phyloP scores from a whole-genome alignment of 2,113 vertebrate genomes.

The Saimiri boliviensis region DNA sequence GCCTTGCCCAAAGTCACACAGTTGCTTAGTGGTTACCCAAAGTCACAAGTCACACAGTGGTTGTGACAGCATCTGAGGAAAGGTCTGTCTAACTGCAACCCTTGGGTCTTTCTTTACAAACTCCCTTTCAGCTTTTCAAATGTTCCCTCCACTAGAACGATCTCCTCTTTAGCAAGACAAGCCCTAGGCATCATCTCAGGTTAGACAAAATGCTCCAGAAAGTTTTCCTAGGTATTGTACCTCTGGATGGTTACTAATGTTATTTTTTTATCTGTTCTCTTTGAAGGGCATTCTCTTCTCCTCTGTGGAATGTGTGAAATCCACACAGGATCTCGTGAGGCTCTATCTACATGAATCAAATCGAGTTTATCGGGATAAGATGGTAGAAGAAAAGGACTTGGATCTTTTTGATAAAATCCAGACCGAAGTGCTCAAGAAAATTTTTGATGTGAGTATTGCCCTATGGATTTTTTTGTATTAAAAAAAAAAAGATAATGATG shows the following conservation, averaged over 20 bases:
- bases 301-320: slow-evolving; percentile 87
- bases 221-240: not conserved
- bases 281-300: slow-evolving; percentile 93
- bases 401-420: slow-evolving; percentile 92
- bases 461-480: not conserved
- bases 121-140: not conserved
- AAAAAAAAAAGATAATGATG: slow-evolving; percentile 14
- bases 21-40: not conserved
- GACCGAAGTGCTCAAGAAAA: slow-evolving; percentile 89
- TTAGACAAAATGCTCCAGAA: not conserved
- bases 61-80: not conserved
- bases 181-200: not conserved
- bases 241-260: not conserved
- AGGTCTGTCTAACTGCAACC: not conserved
- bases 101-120: not conserved
- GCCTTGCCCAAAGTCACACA: not conserved
- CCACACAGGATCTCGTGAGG: slow-evolving; percentile 88
- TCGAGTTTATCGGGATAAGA: slow-evolving; percentile 93
- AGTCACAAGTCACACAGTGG: not conserved
- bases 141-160: too few species aligned
- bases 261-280: not conserved
- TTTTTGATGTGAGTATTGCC: slow-evolving; percentile 87
- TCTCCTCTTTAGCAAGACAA: not conserved
- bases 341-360: slow-evolving; percentile 94
- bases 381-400: slow-evolving; percentile 90